Conservation (phyloP, 2,113 vertebrate genomes). For the Picathartes gymnocephalus region DNA sequence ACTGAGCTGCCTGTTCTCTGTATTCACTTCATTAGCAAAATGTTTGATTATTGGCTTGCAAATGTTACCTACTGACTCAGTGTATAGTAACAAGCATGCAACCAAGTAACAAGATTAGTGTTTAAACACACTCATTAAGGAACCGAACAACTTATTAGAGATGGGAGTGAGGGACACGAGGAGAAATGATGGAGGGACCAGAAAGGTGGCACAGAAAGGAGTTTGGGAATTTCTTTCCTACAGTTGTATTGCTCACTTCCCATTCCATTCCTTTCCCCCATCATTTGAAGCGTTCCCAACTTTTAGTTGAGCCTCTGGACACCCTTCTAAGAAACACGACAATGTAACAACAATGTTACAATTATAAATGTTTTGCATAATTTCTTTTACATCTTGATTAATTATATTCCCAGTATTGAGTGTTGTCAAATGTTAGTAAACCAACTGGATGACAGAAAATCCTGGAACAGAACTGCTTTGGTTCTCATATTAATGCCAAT, state of each 20-base stretch:
- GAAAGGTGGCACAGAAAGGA: neutral
- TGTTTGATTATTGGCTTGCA: slow-evolving; percentile 14
- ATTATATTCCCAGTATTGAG: neutral
- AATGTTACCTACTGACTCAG: slow-evolving; percentile 44
- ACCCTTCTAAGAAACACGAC: neutral
- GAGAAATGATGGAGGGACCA: neutral
- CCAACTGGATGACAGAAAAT: neutral
- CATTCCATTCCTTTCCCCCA: neutral
- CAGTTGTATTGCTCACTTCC: neutral
- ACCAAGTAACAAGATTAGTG: slow-evolving; percentile 46
- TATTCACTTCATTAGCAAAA: slow-evolving; percentile 45
- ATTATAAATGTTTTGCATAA: neutral
- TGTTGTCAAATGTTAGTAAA: neutral
- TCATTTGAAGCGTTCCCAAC: slow-evolving; percentile 11
- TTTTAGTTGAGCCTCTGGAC: neutral
- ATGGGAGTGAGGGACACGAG: neutral
- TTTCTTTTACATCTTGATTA: neutral
- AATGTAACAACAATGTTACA: neutral
- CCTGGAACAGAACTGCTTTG: neutral
- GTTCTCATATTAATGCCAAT: neutral
- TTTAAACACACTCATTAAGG: slow-evolving; percentile 10
- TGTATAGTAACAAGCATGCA: neutral
- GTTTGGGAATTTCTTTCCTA: neutral
- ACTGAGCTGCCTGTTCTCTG: slow-evolving; percentile 19
- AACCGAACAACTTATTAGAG: neutral